Percentiles rank a stretch among this genome's conserved stretches.
Evolutionary conservation across 2,888 invertebrate genomes (phyloP).

Genomic region (Drosophila paucipuncta): DNA sequence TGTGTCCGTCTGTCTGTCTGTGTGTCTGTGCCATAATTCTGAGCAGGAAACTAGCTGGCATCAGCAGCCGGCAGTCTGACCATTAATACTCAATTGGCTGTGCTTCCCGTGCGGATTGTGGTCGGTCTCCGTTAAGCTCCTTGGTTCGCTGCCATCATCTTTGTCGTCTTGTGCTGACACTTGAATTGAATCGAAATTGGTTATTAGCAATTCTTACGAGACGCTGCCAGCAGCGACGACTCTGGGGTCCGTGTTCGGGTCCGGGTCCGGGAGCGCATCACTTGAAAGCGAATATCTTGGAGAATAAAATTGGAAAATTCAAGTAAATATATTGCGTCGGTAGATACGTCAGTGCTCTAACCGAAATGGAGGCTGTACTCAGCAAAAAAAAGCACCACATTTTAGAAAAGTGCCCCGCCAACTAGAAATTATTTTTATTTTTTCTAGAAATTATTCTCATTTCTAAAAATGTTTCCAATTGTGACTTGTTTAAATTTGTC

Average conservation of each 20-base stretch:
- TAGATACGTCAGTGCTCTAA: conserved; percentile 25
- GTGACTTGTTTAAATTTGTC: too few species aligned
- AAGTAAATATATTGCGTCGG: conserved; percentile 16
- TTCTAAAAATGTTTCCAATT: neutral
- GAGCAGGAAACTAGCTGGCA: conserved; percentile 76
- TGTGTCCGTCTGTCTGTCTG: conserved; percentile 8
- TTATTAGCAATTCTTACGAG: conserved; percentile 79
- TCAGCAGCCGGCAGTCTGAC: conserved; percentile 72
- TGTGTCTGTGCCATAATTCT: conserved; percentile 71
- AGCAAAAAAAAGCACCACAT: neutral
- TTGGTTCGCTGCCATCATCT: conserved; percentile 47
- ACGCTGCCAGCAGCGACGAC: conserved; percentile 45
- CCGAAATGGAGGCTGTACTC: neutral
- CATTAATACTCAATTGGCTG: conserved; percentile 82
- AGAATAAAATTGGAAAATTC: conserved; percentile 56
- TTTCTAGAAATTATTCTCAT: too few species aligned
- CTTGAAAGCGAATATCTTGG: conserved; percentile 70
- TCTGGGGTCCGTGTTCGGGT: conserved; percentile 23
- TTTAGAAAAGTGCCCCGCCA: neutral
- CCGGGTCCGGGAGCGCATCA: conserved; percentile 26
- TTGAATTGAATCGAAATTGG: conserved; percentile 81
- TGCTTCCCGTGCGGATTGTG: conserved; percentile 80
- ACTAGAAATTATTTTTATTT: too few species aligned
- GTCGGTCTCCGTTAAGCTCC: conserved; percentile 33
- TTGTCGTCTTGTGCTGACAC: conserved; percentile 79